A percentile compares a stretch with the other conserved stretches of the same genome.
Evolutionary conservation across 2,113 vertebrate species (phyloP).

Genomic region (Felis chaus): DNA sequence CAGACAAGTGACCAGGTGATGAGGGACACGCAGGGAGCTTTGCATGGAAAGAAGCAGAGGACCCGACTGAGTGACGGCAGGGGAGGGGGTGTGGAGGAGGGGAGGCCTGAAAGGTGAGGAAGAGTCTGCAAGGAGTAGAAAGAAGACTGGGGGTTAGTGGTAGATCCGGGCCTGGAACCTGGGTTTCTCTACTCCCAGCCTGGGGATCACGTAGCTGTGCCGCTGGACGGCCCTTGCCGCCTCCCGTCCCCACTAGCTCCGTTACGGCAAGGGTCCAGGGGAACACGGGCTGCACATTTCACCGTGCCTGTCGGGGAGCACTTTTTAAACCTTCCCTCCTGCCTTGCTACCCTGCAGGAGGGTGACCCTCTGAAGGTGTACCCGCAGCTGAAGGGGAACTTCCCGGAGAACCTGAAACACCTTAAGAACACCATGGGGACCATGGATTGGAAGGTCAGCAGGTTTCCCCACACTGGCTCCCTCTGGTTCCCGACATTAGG

Average conservation of each 20-base stretch:
- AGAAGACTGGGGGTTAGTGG: not conserved
- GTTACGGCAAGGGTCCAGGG: not conserved
- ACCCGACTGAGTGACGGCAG: not conserved
- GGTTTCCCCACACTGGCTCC: not conserved
- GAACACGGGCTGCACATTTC: not conserved
- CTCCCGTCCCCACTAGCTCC: not conserved
- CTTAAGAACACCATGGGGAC: conserved; percentile 83
- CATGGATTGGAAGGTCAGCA: conserved; percentile 85
- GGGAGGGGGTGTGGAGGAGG: not conserved
- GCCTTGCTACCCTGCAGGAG: conserved; percentile 70
- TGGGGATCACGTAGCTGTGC: not conserved
- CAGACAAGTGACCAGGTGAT: not conserved
- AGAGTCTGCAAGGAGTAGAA: not conserved
- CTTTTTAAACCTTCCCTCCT: conserved; percentile 1
- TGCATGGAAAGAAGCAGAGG: not conserved
- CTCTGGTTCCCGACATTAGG: accelerated
- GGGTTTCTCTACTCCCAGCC: not conserved
- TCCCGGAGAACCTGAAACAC: conserved; percentile 86
- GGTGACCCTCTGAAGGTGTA: conserved; percentile 81
- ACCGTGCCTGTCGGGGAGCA: not conserved
- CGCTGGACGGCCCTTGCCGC: not conserved
- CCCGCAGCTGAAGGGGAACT: conserved; percentile 86
- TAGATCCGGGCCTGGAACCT: not conserved
- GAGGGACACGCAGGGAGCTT: not conserved
- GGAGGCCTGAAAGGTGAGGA: not conserved